Conservation (phyloP, 1,140 invertebrate species). For the Whitmania pigra region DNA sequence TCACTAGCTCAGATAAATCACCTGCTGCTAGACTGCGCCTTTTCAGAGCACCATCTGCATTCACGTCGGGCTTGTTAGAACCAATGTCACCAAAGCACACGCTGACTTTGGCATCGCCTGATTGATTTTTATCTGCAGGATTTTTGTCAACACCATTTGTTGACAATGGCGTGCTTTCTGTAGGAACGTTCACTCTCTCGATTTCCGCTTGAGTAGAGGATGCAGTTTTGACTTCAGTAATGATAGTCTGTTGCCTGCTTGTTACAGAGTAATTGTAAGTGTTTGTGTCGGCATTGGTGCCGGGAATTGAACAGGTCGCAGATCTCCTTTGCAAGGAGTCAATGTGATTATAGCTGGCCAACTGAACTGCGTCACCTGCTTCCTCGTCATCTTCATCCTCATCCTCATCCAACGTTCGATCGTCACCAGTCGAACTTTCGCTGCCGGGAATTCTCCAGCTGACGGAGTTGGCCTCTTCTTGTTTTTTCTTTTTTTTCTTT, state of each 20-base stretch:
- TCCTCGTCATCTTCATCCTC: slow-evolving; percentile 9
- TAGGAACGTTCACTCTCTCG: not conserved
- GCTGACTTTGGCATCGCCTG: no score
- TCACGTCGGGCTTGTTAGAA: no score
- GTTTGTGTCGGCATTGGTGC: no score
- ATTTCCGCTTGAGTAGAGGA: not conserved
- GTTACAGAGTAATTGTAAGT: no score
- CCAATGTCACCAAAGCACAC: no score
- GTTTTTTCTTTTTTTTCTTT: slow-evolving; percentile 9
- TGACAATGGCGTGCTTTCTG: not conserved
- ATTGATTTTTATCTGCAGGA: no score
- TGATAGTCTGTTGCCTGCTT: not conserved
- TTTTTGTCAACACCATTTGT: not conserved
- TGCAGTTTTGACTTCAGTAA: not conserved
- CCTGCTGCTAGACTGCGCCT: no score
- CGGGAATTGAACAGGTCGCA: no score
- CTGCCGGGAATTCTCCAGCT: slow-evolving; percentile 16
- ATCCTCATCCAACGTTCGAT: slow-evolving; percentile 12
- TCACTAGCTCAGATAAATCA: no score
- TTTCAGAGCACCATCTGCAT: no score
- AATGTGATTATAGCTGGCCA: slow-evolving; percentile 13
- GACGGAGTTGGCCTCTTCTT: slow-evolving; percentile 1
- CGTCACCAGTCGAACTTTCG: slow-evolving; percentile 18
- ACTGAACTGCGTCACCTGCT: not conserved
- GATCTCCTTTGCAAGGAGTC: slow-evolving; percentile 8